These are phyloP conservation scores for Agrilus planipennis DNA, from an alignment of 1,140 invertebrate species.

Conservation along the genomic window DNA sequence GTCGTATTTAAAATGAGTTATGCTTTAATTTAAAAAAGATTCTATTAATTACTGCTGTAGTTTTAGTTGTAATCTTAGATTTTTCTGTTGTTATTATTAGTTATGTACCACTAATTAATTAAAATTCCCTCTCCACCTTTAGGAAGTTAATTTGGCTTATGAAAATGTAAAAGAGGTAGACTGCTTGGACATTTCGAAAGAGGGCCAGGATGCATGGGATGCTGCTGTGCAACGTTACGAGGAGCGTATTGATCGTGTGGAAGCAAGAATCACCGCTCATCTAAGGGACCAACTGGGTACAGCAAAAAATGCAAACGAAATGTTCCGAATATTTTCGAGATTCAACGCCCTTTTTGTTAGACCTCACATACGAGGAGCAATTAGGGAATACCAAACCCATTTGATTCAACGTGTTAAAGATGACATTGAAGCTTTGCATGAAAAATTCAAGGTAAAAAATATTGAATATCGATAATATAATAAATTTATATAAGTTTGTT, in stretches of 20 bases:
- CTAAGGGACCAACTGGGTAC: conserved; percentile 93
- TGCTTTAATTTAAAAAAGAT: too few species aligned
- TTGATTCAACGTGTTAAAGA: conserved; percentile 98
- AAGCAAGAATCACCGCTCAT: conserved; percentile 92
- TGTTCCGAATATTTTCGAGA: conserved; percentile 96
- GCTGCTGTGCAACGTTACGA: conserved; percentile 91
- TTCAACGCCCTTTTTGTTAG: conserved; percentile 98
- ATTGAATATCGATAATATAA: not conserved
- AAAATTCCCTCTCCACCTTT: too few species aligned
- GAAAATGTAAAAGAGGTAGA: conserved; percentile 99
- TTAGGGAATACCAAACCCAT: conserved; percentile 98
- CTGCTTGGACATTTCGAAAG: conserved; percentile 92
- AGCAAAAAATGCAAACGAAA: conserved; percentile 98
- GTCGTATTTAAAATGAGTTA: too few species aligned
- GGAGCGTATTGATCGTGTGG: conserved; percentile 93
- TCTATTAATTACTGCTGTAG: too few species aligned
- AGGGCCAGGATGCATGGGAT: conserved; percentile 95
- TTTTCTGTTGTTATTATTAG: too few species aligned
- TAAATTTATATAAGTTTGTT: conserved; percentile 6
- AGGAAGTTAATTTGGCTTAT: conserved; percentile 90
- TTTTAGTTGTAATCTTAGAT: too few species aligned
- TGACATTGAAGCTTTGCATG: conserved; percentile 94
- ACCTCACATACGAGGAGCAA: conserved; percentile 96
- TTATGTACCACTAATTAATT: too few species aligned
- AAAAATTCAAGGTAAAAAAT: conserved; percentile 83